Percentiles rank a stretch among this genome's conserved stretches.
Conservation (phyloP, 2,888 invertebrate genomes). For the Andricus quercusramuli region DNA sequence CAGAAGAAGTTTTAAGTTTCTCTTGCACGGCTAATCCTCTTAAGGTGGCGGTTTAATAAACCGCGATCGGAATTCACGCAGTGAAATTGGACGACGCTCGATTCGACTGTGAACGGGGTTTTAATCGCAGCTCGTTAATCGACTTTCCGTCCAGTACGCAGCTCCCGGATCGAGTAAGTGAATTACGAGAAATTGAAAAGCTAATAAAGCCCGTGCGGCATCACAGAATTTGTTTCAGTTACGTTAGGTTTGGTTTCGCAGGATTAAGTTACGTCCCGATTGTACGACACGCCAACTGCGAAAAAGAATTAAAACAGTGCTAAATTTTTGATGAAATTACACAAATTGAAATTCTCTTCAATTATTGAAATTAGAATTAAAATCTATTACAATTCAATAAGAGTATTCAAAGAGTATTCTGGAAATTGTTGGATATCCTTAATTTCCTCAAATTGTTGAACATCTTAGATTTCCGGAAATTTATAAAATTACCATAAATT, state of each 20-base stretch:
- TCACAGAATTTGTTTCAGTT: slow-evolving; percentile 41
- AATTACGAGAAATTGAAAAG: slow-evolving; percentile 45
- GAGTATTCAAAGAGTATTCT: too few relatives aligned
- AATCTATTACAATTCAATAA: too few relatives aligned
- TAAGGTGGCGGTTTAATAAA: slow-evolving; percentile 39
- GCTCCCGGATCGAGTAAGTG: slow-evolving; percentile 28
- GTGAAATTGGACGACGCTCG: slow-evolving; percentile 29
- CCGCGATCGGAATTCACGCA: slow-evolving; percentile 43
- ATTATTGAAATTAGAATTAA: too few relatives aligned
- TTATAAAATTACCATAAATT: too few relatives aligned
- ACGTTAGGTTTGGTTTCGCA: slow-evolving; percentile 38
- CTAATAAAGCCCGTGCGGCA: slow-evolving; percentile 44
- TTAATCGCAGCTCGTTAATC: slow-evolving; percentile 45
- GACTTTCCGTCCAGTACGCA: slow-evolving; percentile 31
- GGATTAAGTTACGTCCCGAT: slow-evolving; percentile 24
- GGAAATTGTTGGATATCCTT: too few relatives aligned
- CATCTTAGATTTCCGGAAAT: too few relatives aligned
- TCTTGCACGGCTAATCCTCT: slow-evolving; percentile 25
- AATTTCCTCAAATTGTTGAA: too few relatives aligned
- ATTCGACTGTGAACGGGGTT: slow-evolving; percentile 32
- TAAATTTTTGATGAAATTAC: not conserved
- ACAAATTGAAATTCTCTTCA: not conserved
- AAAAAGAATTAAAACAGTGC: not conserved
- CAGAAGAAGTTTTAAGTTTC: slow-evolving; percentile 40
- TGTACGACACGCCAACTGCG: slow-evolving; percentile 8